Percentiles rank a stretch among this genome's conserved stretches.
phyloP scores from a whole-genome alignment of 2,797 vertebrate genomes.

The Syngnathus rostellatus region DNA sequence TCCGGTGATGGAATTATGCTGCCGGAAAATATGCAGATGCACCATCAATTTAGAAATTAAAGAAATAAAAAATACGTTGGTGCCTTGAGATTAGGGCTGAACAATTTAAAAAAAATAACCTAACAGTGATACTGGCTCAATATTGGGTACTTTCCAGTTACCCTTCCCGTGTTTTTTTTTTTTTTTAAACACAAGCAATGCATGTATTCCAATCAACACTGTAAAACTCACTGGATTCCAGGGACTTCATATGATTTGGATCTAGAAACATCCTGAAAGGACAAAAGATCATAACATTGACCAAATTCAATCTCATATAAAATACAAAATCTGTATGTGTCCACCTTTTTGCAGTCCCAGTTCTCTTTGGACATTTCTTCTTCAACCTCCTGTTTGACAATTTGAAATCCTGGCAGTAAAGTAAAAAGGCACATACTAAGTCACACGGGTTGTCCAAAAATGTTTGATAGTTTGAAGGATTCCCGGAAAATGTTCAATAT shows the following conservation, averaged over 20 bases:
- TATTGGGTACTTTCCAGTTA: no score
- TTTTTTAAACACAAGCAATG: no score
- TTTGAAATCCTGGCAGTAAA: slow-evolving; percentile 77
- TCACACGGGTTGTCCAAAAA: slow-evolving; percentile 16
- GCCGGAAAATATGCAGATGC: slow-evolving; percentile 3
- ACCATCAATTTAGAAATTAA: no score
- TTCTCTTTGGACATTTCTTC: slow-evolving; percentile 74
- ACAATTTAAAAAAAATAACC: no score
- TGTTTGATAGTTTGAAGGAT: slow-evolving; percentile 5
- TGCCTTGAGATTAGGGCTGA: background rate
- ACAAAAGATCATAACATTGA: slow-evolving; percentile 9
- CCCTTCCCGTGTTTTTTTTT: no score
- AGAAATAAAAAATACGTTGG: no score
- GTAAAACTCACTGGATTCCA: slow-evolving; percentile 85
- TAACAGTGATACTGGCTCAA: no score
- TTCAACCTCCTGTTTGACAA: slow-evolving; percentile 70
- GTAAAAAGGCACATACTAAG: slow-evolving; percentile 3
- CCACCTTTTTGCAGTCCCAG: slow-evolving; percentile 89
- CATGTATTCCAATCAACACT: no score
- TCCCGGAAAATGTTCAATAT: no score
- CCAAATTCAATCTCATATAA: background rate
- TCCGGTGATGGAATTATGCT: slow-evolving; percentile 92
- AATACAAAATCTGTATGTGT: background rate
- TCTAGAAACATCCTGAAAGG: slow-evolving; percentile 72
- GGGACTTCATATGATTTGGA: slow-evolving; percentile 88